phyloP scores from a whole-genome alignment of 2,888 invertebrate genomes.

The Seladonia tumulorum region DNA sequence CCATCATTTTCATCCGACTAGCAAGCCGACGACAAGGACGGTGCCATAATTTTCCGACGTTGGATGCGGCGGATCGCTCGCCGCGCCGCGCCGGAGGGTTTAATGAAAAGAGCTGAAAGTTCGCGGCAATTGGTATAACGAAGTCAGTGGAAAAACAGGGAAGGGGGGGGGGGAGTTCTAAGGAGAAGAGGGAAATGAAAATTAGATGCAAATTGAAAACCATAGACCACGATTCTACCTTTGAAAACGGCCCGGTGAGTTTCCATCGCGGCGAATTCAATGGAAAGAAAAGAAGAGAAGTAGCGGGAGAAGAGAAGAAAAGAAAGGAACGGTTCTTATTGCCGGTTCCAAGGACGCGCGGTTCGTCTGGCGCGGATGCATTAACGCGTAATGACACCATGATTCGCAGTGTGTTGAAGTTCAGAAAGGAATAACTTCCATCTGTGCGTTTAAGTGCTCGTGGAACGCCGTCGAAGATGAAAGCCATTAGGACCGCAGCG shows the following conservation, averaged over 20 bases:
- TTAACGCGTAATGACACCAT: conserved; percentile 39
- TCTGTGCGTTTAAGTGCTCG: neutral
- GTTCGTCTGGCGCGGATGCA: conserved; percentile 22
- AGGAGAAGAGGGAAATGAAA: neutral
- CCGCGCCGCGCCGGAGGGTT: neutral
- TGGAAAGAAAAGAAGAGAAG: neutral
- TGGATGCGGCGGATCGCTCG: neutral
- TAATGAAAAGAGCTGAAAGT: neutral
- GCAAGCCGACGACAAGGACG: neutral
- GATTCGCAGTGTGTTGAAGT: conserved; percentile 9
- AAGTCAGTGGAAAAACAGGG: neutral
- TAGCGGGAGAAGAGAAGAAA: neutral
- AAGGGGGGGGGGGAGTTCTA: neutral
- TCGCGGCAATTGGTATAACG: neutral
- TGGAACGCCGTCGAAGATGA: neutral
- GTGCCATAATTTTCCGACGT: neutral
- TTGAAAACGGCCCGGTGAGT: neutral
- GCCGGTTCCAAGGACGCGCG: neutral
- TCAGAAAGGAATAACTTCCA: conserved; percentile 35
- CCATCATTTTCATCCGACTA: neutral
- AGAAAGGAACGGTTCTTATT: neutral
- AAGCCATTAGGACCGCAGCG: conserved; percentile 20
- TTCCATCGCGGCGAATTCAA: neutral
- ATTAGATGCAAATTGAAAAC: neutral
- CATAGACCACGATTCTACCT: neutral